Conservation (phyloP, 2,113 vertebrate genomes). For the Chamaetylas fuelleborni region DNA sequence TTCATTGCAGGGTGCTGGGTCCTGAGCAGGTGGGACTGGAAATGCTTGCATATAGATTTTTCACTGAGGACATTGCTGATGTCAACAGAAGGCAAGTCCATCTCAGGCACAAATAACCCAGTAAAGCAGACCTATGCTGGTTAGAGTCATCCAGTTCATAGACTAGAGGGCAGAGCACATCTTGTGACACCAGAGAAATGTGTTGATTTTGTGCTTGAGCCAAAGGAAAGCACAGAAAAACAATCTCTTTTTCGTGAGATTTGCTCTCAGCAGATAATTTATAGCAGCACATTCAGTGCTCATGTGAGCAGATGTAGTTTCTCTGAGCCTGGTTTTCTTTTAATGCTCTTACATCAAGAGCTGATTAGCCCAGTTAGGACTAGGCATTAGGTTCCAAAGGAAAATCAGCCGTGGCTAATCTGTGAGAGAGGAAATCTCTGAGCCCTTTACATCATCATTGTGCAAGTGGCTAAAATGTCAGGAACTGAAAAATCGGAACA, state of each 20-base stretch:
- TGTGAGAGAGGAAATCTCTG: not conserved
- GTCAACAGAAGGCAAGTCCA: not conserved
- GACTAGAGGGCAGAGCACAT: conserved; percentile 33
- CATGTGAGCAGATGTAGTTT: not conserved
- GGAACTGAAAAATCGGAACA: not conserved
- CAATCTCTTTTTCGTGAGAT: not conserved
- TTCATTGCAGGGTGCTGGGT: not conserved
- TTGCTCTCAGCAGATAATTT: not conserved
- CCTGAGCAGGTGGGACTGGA: conserved; percentile 16
- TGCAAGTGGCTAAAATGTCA: not conserved
- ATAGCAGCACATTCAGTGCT: not conserved
- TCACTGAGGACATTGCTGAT: conserved; percentile 34
- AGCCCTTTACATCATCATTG: not conserved
- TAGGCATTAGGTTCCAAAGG: not conserved
- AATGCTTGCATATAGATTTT: not conserved
- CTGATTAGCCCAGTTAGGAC: not conserved
- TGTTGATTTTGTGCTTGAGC: not conserved
- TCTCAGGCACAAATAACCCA: not conserved
- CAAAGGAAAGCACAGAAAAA: conserved; percentile 29
- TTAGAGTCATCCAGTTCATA: not conserved
- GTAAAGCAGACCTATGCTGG: not conserved
- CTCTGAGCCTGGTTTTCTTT: not conserved
- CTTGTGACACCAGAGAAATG: conserved; percentile 14
- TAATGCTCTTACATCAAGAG: not conserved
- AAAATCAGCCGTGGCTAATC: not conserved